A percentile compares a stretch with the other conserved stretches of the same genome.
Evolutionary conservation across 2,113 vertebrate genomes (phyloP).

Genomic region (Burhinus bistriatus): DNA sequence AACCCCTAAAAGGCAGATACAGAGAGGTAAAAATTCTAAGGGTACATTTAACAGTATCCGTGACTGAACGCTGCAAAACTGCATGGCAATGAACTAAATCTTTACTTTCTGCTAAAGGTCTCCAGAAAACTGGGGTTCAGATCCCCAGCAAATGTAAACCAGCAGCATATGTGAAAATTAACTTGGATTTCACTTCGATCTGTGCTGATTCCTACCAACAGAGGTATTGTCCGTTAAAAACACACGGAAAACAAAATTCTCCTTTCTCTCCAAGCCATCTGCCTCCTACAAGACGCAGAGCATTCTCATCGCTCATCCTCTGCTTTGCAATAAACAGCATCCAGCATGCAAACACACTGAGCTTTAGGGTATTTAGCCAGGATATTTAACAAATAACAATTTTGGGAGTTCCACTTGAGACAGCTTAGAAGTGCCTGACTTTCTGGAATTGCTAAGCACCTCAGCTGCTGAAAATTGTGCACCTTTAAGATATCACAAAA

Average conservation of each 20-base stretch:
- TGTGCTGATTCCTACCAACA: rapidly evolving
- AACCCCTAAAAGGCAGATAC: not conserved
- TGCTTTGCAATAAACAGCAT: not conserved
- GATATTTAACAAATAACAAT: rapidly evolving
- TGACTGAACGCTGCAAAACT: rapidly evolving
- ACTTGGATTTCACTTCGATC: not conserved
- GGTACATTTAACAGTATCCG: rapidly evolving
- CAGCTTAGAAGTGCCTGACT: no score
- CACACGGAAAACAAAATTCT: not conserved
- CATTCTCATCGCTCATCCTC: rapidly evolving
- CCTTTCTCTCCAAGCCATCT: not conserved
- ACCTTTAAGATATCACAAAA: rapidly evolving
- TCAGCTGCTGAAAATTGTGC: no score
- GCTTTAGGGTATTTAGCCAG: not conserved
- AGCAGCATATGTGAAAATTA: not conserved
- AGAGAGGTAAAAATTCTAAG: not conserved
- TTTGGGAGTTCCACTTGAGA: not conserved
- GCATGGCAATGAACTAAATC: rapidly evolving
- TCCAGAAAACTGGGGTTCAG: not conserved
- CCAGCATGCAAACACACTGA: rapidly evolving
- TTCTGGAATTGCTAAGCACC: not conserved
- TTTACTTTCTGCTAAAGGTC: rapidly evolving
- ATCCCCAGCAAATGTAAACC: not conserved
- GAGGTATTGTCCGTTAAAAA: rapidly evolving
- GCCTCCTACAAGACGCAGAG: not conserved